Base-by-base conservation (phyloP, 1,140 invertebrate genomes). In the Scaptomyza graminum region DNA sequence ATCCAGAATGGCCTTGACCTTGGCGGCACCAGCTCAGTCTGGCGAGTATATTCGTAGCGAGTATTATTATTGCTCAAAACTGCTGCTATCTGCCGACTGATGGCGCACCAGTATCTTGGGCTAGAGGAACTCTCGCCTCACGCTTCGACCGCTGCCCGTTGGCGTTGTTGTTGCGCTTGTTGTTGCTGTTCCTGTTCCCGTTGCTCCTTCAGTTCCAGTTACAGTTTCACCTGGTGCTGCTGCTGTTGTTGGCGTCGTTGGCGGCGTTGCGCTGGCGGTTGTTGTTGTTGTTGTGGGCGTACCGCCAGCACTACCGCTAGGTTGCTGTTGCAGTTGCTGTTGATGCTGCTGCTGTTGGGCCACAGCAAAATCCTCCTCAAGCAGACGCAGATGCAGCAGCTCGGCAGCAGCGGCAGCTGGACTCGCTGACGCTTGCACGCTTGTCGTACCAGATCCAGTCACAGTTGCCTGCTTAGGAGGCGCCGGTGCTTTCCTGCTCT, bases 401-500 rank as follows among this genome's bases (percentile, higher is more conserved):
- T 81, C 62, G 31, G 65, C 46, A 54, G 76, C 37, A 34, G 50
- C 44, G 28, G 68, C n/a, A 15, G 59, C 41, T 41, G 63, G 64
- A 15, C 12, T 31, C 28, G 18, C 78, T 84, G 84, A 79, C 83
- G 79, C 83, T 84, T 65, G 54, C 76, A 69, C 60, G 66, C 68
- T 73, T 43, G 71, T 74, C 87, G 52, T 89, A 79, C 80, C 80
- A 85, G 84, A 81, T 87, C 83, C 82, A 74, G 67, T 52, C 41
- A 6, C 64, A 51, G 54, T 41, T 81, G 89, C 70, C 79, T 91
- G 90, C 88, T 91, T 91, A 71, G 94, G 93, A 18, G 94, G 94
- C 43, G 94, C 92, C 39, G 95, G 95, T 61, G 95, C 95, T 18
- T 94, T 93, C 44, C 95, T 92, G 74, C 94, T 95, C 92, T 96